Evolutionary conservation across 2,888 invertebrate genomes (phyloP).

Genomic region (Erebia palarica): DNA sequence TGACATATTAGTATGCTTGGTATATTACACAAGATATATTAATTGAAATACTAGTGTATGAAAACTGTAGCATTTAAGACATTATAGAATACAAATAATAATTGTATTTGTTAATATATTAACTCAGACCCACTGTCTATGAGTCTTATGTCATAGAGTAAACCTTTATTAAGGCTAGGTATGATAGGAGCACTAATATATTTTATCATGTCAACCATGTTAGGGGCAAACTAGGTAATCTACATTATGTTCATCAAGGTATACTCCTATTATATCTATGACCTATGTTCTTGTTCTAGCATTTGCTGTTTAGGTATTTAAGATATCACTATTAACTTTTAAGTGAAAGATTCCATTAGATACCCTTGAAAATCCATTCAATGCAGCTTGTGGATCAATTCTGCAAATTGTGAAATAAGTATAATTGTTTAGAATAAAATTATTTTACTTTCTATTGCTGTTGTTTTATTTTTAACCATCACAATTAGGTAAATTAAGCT

Average conservation of each 20-base stretch:
- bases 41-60: background rate
- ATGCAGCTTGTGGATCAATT: constrained; percentile 68
- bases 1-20: background rate
- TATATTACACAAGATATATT: constrained; percentile 1
- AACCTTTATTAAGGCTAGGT: constrained; percentile 13
- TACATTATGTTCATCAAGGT: background rate
- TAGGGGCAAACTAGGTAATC: background rate
- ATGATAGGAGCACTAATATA: constrained; percentile 1
- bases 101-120: background rate
- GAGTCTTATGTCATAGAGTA: constrained; percentile 2
- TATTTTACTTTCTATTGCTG: constrained; percentile 74
- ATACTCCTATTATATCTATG: constrained; percentile 19
- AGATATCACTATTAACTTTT: constrained; percentile 65
- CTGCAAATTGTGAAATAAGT: constrained; percentile 76
- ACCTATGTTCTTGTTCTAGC: constrained; percentile 48
- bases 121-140: background rate
- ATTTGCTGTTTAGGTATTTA: constrained; percentile 63
- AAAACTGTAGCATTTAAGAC: background rate
- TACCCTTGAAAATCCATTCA: constrained; percentile 59
- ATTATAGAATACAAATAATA: background rate
- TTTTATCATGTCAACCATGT: background rate
- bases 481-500: background rate
- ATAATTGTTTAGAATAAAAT: constrained; percentile 78
- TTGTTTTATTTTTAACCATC: constrained; percentile 53
- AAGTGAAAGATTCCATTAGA: constrained; percentile 73